These are phyloP conservation scores for Varanus salvator DNA, from an alignment of 2,113 vertebrate species.

Conservation along the genomic window DNA sequence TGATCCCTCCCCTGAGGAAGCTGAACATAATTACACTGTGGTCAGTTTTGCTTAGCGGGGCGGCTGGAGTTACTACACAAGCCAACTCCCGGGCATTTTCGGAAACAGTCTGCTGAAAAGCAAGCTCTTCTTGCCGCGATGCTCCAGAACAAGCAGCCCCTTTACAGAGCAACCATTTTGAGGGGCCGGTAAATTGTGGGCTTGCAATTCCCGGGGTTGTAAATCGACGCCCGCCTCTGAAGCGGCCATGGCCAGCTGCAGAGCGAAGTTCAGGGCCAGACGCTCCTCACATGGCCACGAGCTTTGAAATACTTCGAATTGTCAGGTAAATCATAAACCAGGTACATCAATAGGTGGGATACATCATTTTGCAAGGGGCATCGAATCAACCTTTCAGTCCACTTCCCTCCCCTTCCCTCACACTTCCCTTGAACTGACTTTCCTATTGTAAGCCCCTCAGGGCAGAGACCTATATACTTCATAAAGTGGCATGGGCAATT, in stretches of 20 bases:
- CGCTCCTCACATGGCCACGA: not conserved
- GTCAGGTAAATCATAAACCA: not conserved
- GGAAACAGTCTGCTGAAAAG: conserved; percentile 1
- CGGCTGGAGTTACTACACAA: conserved; percentile 69
- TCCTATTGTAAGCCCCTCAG: not conserved
- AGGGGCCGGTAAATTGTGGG: conserved; percentile 52
- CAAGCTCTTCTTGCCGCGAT: conserved; percentile 41
- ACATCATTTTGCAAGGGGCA: not conserved
- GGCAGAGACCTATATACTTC: not conserved
- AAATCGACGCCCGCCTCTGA: not conserved
- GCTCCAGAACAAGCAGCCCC: conserved; percentile 23
- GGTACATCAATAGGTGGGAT: no score
- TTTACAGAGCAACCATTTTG: conserved; percentile 48
- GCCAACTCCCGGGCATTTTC: conserved; percentile 59
- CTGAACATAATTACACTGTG: conserved; percentile 76
- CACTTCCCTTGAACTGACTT: not conserved
- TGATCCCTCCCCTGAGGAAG: conserved; percentile 70
- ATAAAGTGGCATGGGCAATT: not conserved
- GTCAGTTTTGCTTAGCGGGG: conserved; percentile 73
- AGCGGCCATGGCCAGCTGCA: not conserved
- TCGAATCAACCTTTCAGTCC: not conserved
- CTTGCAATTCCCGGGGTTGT: not conserved
- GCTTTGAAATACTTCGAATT: not conserved
- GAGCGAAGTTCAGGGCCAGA: not conserved
- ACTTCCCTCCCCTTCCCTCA: not conserved